Conservation (phyloP, 1,140 invertebrate species). For the Goniozus legneri region DNA sequence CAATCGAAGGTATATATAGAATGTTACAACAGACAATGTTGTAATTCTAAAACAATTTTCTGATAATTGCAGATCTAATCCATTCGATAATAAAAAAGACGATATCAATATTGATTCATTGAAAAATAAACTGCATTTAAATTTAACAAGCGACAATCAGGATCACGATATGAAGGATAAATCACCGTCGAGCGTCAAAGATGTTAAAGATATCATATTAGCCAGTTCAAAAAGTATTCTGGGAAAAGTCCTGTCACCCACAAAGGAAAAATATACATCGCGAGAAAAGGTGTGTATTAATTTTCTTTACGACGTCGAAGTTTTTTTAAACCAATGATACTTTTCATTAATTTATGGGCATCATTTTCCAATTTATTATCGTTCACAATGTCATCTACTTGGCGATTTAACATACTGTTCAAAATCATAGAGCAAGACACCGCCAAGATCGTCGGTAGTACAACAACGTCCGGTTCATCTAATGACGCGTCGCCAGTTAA, state of each 20-base stretch:
- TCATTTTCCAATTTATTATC: too few species aligned
- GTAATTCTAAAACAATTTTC: not conserved
- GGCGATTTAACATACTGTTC: too few species aligned
- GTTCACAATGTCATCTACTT: too few species aligned
- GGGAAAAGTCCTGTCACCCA: constrained; percentile 75
- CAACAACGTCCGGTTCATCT: constrained; percentile 60
- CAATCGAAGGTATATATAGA: constrained; percentile 42
- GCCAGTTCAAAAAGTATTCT: constrained; percentile 74
- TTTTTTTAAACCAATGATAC: too few species aligned
- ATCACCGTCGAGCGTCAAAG: constrained; percentile 60
- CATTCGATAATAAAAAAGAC: constrained; percentile 49
- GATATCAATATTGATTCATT: constrained; percentile 45
- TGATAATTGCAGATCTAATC: constrained; percentile 40
- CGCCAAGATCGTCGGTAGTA: constrained; percentile 41
- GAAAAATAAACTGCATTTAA: constrained; percentile 49
- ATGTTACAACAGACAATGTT: too few species aligned
- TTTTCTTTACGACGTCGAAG: constrained; percentile 11
- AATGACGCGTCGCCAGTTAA: constrained; percentile 83
- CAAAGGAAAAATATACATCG: constrained; percentile 61
- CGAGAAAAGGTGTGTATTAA: constrained; percentile 44
- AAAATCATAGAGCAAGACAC: constrained; percentile 50
- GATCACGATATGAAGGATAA: constrained; percentile 49
- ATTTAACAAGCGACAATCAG: constrained; percentile 44
- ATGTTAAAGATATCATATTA: constrained; percentile 72
- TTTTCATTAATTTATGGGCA: not conserved